phyloP scores from a whole-genome alignment of 2,797 vertebrate genomes.

The Percopsis omiscomaycus region DNA sequence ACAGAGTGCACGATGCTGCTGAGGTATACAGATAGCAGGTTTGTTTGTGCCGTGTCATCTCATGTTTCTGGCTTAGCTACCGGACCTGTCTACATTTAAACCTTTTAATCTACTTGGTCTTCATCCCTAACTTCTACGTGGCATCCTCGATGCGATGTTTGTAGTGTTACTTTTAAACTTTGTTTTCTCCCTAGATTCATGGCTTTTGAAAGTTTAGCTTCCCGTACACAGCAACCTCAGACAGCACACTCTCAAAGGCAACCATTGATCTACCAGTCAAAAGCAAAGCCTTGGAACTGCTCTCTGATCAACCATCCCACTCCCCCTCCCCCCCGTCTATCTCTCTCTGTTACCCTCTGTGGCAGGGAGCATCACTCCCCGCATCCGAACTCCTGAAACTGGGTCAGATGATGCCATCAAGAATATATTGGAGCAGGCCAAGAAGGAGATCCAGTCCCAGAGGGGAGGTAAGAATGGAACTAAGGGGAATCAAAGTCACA shows the following conservation, averaged over 20 bases:
- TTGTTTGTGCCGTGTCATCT: constrained; percentile 9
- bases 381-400: constrained; percentile 97
- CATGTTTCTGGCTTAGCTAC: constrained; percentile 40
- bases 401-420: constrained; percentile 98
- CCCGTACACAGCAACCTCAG: constrained; percentile 78
- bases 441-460: constrained; percentile 98
- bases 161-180: constrained; percentile 81
- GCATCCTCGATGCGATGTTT: constrained; percentile 70
- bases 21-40: background rate
- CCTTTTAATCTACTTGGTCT: constrained; percentile 66
- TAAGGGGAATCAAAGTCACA: constrained; percentile 25
- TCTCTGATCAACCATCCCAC: constrained; percentile 82
- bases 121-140: constrained; percentile 56
- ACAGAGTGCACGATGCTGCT: background rate
- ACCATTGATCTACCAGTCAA: constrained; percentile 83
- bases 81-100: constrained; percentile 51
- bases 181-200: constrained; percentile 80
- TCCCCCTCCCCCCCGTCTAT: constrained; percentile 38
- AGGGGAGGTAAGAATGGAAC: constrained; percentile 83
- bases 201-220: constrained; percentile 79
- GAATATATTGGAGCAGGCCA: constrained; percentile 97
- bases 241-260: constrained; percentile 81
- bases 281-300: constrained; percentile 80
- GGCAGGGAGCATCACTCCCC: constrained; percentile 97
- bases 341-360: constrained; percentile 72